Conservation (phyloP, 1,140 invertebrate species). For the Leptoteleia sp. region DNA sequence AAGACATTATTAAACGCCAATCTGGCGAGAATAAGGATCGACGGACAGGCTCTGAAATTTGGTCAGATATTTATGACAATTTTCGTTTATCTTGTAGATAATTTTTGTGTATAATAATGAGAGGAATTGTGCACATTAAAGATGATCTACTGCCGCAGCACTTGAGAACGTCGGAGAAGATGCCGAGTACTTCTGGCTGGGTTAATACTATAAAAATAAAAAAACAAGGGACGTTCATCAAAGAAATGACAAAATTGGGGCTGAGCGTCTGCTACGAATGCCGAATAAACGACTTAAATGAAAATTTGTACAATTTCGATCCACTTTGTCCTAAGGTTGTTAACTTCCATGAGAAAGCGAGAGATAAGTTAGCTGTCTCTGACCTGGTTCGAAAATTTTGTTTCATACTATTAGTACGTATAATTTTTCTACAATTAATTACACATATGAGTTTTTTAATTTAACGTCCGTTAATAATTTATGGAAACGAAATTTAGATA, state of each 20-base stretch:
- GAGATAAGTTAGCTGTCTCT: constrained; percentile 82
- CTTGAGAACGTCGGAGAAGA: constrained; percentile 83
- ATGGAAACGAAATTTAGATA: no score
- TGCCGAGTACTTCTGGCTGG: constrained; percentile 85
- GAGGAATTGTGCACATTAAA: constrained; percentile 20
- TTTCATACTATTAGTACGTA: constrained; percentile 84
- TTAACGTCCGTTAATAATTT: no score
- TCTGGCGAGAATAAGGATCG: constrained; percentile 85
- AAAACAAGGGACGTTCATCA: constrained; percentile 69
- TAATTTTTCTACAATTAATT: no score
- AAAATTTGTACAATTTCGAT: constrained; percentile 79
- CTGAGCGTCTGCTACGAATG: constrained; percentile 57
- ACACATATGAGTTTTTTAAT: no score
- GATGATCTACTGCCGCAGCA: constrained; percentile 86
- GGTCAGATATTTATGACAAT: constrained; percentile 65
- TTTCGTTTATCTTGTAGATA: background rate
- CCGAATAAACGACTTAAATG: constrained; percentile 55
- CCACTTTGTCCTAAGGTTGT: constrained; percentile 87
- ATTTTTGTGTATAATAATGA: background rate
- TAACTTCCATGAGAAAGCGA: constrained; percentile 83
- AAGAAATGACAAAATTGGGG: constrained; percentile 73
- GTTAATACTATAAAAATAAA: constrained; percentile 85
- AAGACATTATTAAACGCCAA: constrained; percentile 86
- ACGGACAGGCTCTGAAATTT: constrained; percentile 83
- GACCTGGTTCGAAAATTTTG: constrained; percentile 83